A percentile compares a stretch with the other conserved stretches of the same genome.
Conservation (phyloP, 2,113 vertebrate genomes). For the Atrichornis clamosus region DNA sequence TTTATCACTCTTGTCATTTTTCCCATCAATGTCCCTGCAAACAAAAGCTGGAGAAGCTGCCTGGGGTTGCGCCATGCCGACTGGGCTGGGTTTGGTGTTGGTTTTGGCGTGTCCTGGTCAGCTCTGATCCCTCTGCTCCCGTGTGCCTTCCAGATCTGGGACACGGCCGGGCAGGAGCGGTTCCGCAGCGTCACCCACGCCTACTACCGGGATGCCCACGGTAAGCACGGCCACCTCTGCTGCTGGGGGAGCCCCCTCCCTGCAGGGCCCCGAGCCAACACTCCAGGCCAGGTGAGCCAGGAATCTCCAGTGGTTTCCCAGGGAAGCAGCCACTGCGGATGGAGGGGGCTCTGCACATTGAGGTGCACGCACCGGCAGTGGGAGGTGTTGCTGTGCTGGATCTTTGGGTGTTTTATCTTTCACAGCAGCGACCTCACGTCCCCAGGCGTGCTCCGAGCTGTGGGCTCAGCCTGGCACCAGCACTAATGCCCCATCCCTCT, state of each 20-base stretch:
- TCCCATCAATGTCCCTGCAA: neutral
- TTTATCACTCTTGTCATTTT: neutral
- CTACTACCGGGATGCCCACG: slow-evolving; percentile 89
- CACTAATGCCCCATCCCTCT: neutral
- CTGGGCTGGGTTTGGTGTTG: neutral
- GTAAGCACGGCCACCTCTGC: slow-evolving; percentile 65
- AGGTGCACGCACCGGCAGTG: neutral
- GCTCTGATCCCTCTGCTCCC: neutral
- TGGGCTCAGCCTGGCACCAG: neutral
- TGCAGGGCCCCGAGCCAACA: fast-evolving
- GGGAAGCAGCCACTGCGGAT: neutral
- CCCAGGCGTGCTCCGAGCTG: neutral
- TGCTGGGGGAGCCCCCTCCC: neutral
- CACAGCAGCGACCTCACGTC: fast-evolving
- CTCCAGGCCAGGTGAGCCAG: neutral
- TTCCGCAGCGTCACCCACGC: slow-evolving; percentile 85
- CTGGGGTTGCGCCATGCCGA: fast-evolving
- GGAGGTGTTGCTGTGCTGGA: neutral
- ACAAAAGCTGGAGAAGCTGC: neutral
- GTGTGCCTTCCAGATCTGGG: slow-evolving; percentile 83
- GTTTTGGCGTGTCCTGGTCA: neutral
- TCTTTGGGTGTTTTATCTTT: neutral
- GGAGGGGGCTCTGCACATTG: fast-evolving
- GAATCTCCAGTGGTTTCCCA: fast-evolving
- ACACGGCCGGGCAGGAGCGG: slow-evolving; percentile 85